Evolutionary conservation across 2,797 vertebrate genomes (phyloP).

Genomic region (Lithobates pipiens): DNA sequence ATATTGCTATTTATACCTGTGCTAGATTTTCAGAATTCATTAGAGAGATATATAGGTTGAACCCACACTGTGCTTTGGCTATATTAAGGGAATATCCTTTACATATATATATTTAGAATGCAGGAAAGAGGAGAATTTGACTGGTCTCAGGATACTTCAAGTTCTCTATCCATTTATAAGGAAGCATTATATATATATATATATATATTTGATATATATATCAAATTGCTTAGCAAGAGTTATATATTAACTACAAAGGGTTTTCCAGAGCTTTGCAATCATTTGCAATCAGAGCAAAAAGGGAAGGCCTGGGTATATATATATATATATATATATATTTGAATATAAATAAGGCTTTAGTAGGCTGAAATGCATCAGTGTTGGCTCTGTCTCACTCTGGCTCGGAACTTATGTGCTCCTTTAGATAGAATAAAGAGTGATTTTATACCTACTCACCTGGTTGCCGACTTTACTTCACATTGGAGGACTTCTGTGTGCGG

Average conservation of each 20-base stretch:
- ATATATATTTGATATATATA: too few species aligned
- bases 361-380: too few species aligned
- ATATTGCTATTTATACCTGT: constrained; percentile 54
- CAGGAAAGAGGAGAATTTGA: neutral
- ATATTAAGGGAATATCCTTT: constrained; percentile 14
- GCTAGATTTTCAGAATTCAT: constrained; percentile 49
- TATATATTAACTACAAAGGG: too few species aligned
- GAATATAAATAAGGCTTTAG: too few species aligned
- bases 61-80: neutral
- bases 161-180: neutral
- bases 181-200: neutral
- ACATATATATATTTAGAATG: constrained; percentile 26
- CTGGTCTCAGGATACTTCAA: neutral
- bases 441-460: too few species aligned
- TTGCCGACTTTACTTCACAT: too few species aligned
- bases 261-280: neutral
- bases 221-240: neutral
- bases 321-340: too few species aligned
- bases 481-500: too few species aligned
- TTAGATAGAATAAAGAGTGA: too few species aligned
- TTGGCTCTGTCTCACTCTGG: too few species aligned
- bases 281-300: neutral
- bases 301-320: neutral
- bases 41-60: constrained; percentile 46
- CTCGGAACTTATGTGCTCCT: too few species aligned